These are phyloP conservation scores for Danio rerio DNA, from an alignment of 2,113 vertebrate species.

Conservation along the genomic window GRCz12tu NC_133195.1:42384501-42385000, in stretches of 20 bases:
- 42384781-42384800: no score
- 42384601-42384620: not conserved
- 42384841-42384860: no score
- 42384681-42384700: not conserved
- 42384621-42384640: not conserved
- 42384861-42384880: no score
- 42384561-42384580: not conserved
- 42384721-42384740: no score
- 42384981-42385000: not conserved
- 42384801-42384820: no score
- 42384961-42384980: not conserved
- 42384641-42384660: not conserved
- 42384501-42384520: not conserved
- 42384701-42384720: not conserved
- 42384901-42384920: not conserved
- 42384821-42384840: no score
- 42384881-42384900: no score
- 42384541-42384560: not conserved
- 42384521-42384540: slow-evolving; percentile 5
- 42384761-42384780: no score
- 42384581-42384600: not conserved
- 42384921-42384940: not conserved
- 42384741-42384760: no score
- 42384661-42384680: not conserved
- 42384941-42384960: not conserved